Percentiles rank a stretch among this genome's conserved stretches.
These are phyloP conservation scores for Neodontobutis hainanensis DNA, from an alignment of 2,113 vertebrate species.

Conservation along the genomic window DNA sequence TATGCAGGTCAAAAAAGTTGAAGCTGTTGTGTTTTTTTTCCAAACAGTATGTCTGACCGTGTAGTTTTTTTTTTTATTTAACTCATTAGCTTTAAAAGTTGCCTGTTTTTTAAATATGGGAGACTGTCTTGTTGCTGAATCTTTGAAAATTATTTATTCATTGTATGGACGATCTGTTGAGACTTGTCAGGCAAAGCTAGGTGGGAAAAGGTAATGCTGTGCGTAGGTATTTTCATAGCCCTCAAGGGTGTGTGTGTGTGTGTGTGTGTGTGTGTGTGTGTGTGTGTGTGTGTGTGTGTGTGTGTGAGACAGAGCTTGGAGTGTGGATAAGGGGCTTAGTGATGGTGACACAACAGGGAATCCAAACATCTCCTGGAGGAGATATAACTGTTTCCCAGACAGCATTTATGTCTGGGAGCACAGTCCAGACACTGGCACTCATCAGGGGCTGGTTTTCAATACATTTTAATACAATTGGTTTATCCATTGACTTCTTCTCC, in stretches of 20 bases:
- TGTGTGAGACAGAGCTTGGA: not conserved
- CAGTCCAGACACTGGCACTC: not conserved
- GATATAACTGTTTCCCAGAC: slow-evolving; percentile 26
- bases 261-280: slow-evolving; percentile 15
- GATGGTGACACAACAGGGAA: slow-evolving; percentile 80
- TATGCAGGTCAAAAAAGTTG: too few relatives aligned
- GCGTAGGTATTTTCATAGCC: slow-evolving; percentile 56
- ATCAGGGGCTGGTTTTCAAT: too few relatives aligned
- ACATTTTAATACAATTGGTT: too few relatives aligned
- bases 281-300: slow-evolving; percentile 35
- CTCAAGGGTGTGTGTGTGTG: slow-evolving; percentile 46
- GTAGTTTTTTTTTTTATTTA: too few relatives aligned
- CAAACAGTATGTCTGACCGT: too few relatives aligned
- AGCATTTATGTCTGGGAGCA: not conserved
- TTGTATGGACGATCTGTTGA: slow-evolving; percentile 54
- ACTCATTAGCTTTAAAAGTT: not conserved
- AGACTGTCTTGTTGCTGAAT: slow-evolving; percentile 26
- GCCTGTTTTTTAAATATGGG: slow-evolving; percentile 4
- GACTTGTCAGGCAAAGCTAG: slow-evolving; percentile 55
- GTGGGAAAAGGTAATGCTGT: slow-evolving; percentile 53
- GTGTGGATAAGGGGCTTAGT: slow-evolving; percentile 38
- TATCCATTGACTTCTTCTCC: too few relatives aligned
- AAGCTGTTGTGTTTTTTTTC: too few relatives aligned
- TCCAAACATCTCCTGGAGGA: slow-evolving; percentile 68
- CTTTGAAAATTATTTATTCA: slow-evolving; percentile 50